Evolutionary conservation across 2,113 vertebrate genomes (phyloP), one percentile per base, ranked within the genome.

Genomic region (Halichoerus grypus): DNA sequence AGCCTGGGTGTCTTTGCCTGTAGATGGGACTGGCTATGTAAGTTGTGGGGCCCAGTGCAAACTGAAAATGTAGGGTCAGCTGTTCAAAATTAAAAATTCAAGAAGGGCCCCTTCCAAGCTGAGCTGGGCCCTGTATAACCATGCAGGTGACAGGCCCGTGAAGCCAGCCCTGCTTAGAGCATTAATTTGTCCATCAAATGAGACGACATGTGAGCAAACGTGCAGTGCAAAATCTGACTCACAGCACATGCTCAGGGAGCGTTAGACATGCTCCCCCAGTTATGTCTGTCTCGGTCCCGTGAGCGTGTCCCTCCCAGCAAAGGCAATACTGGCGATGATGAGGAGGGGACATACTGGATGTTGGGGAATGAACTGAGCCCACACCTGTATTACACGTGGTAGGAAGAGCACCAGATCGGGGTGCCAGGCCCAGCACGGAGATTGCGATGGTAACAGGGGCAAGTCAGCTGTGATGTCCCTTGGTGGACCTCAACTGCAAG

Each of bases 371-470:
- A 67, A 31, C 16, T 67, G n/a, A 76, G 69, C 21, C 13, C 0
- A 3, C 33, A 31, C 4, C 15, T 42, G 46, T 8, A 39, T 24
- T 13, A 51, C 4, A 7, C 0, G 0, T 7, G 39, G 49, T 5
- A 36, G 42, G 80, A 46, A 46, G 2, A 87, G 59, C 36, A 28
- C 22, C 49, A 26, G 46, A 39, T 9, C 0, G 1, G 55, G 33
- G 65, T 0, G 3, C 13, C 26, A 63, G 15, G 77, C 14, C 33
- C 42, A 51, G 77, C 39, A 24, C 24, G 7, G 39, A 39, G 63
- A 13, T 0, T 0, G n/a, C 80, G 2, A 6, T 0, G 16, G n/a
- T 21, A 21, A 39, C 13, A 21, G 24, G 61, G 7, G 2, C 36
- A 77, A 33, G 33, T 28, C 31, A 13, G 13, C 9, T 0, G 19